Evolutionary conservation across 2,113 vertebrate species (phyloP).

Genomic region (Leptodactylus fuscus): DNA sequence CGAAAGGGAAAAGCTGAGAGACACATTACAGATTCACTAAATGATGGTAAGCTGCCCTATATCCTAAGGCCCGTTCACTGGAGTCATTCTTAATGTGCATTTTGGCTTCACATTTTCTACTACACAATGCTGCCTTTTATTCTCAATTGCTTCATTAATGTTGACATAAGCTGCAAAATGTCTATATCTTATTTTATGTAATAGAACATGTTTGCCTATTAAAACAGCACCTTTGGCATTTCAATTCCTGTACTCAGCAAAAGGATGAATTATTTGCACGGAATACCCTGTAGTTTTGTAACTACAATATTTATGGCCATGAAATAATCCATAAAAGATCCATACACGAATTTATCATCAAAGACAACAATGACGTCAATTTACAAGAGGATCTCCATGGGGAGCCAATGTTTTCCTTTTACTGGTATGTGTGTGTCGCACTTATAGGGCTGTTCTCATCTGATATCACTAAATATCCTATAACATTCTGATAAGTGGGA

Average conservation of each 20-base stretch:
- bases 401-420: neutral
- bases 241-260: neutral
- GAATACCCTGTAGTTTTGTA: neutral
- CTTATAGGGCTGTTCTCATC: neutral
- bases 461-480: neutral
- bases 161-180: slow-evolving; percentile 22
- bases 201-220: slow-evolving; percentile 33
- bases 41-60: slow-evolving; percentile 44
- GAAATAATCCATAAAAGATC: neutral
- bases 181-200: slow-evolving; percentile 5
- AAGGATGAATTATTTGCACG: neutral
- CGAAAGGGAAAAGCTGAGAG: slow-evolving; percentile 23
- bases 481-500: neutral
- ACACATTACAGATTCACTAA: slow-evolving; percentile 44
- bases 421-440: neutral
- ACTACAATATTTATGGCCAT: neutral
- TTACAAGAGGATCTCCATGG: neutral
- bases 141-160: slow-evolving; percentile 31
- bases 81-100: slow-evolving; percentile 4
- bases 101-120: slow-evolving; percentile 7
- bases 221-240: slow-evolving; percentile 40
- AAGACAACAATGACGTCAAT: neutral
- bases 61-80: slow-evolving; percentile 41
- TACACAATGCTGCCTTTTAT: slow-evolving; percentile 12
- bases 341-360: neutral